A percentile compares a stretch with the other conserved stretches of the same genome.
These are phyloP conservation scores for Istiophorus platypterus DNA, from an alignment of 2,113 vertebrate genomes.

Conservation along the genomic window DNA sequence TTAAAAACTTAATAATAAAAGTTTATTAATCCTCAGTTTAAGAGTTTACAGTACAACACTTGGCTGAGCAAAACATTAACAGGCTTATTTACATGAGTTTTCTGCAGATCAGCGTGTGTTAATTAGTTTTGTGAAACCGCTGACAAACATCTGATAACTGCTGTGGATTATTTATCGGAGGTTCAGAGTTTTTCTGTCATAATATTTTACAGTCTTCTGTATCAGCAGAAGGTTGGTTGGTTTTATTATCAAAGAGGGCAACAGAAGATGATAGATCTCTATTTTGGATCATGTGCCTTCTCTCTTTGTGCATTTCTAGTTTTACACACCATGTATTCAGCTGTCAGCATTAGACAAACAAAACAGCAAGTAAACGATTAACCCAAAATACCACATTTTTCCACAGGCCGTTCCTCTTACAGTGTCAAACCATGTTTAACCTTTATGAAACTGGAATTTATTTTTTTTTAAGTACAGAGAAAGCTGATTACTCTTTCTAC, in stretches of 20 bases:
- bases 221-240: slow-evolving; percentile 35
- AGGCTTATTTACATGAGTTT: neutral
- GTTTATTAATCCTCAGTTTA: neutral
- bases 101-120: neutral
- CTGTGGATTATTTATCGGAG: neutral
- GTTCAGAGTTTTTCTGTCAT: slow-evolving; percentile 27
- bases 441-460: too few species aligned
- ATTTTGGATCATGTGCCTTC: slow-evolving; percentile 2
- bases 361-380: slow-evolving; percentile 24
- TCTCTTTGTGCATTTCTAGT: neutral
- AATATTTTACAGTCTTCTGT: slow-evolving; percentile 39
- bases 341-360: neutral
- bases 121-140: neutral
- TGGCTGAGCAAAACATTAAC: neutral
- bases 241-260: slow-evolving; percentile 13
- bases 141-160: neutral
- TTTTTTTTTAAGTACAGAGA: neutral
- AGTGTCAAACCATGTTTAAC: neutral
- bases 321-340: neutral
- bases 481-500: too few species aligned
- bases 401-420: neutral
- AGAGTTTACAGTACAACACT: neutral
- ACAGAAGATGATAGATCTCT: neutral
- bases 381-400: neutral
- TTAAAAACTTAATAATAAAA: neutral